phyloP scores from a whole-genome alignment of 2,888 invertebrate genomes.

The Philereme transversata region DNA sequence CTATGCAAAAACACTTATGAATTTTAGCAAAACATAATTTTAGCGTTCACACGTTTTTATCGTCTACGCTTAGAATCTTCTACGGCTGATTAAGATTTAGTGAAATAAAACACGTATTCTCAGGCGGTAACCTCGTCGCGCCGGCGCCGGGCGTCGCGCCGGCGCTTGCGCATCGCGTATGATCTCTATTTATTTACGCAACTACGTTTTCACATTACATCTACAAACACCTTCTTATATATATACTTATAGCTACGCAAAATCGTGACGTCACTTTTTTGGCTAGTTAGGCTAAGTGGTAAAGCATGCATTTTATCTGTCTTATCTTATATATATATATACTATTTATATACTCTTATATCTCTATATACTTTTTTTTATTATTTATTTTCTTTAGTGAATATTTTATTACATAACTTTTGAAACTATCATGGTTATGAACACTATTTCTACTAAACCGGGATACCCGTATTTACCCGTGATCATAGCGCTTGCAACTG shows the following conservation, averaged over 20 bases:
- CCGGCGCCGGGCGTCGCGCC: conserved; percentile 52
- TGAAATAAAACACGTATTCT: conserved; percentile 53
- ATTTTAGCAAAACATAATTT: conserved; percentile 14
- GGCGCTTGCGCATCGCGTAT: conserved; percentile 71
- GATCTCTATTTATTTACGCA: conserved; percentile 71
- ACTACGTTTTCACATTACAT: conserved; percentile 68
- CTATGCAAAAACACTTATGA: conserved; percentile 2
- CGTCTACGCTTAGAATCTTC: conserved; percentile 23
- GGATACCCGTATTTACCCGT: too few relatives aligned
- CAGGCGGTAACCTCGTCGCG: conserved; percentile 55
- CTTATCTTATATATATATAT: too few relatives aligned
- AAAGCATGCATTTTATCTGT: neutral
- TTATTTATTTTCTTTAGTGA: too few relatives aligned
- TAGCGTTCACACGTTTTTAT: conserved; percentile 22
- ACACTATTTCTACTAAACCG: too few relatives aligned
- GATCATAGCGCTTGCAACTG: too few relatives aligned
- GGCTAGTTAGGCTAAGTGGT: neutral
- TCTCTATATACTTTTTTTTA: too few relatives aligned
- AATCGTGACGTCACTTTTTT: conserved; percentile 45
- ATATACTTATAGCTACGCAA: conserved; percentile 38
- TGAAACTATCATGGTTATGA: too few relatives aligned
- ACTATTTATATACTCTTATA: too few relatives aligned
- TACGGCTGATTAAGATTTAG: conserved; percentile 37
- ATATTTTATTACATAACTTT: too few relatives aligned
- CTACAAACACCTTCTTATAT: conserved; percentile 61